These are phyloP conservation scores for Chionomys nivalis DNA, from an alignment of 2,113 vertebrate species.

Conservation along the genomic window DNA sequence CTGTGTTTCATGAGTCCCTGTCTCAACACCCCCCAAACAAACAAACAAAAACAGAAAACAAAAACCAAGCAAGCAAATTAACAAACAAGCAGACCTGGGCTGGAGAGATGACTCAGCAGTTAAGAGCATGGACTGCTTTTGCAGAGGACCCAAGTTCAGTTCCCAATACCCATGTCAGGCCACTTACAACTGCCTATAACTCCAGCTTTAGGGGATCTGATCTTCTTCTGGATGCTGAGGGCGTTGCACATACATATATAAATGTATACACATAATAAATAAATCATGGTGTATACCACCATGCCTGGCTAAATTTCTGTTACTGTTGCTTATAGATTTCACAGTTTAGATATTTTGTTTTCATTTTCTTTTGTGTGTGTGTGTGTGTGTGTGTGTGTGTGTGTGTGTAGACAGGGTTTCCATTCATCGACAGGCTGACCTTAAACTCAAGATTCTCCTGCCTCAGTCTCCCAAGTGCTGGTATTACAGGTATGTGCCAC, in stretches of 20 bases:
- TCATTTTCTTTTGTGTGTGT: background rate
- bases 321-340: background rate
- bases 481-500: background rate
- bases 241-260: fast-evolving
- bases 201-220: background rate
- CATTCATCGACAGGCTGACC: background rate
- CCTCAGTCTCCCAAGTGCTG: background rate
- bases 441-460: background rate
- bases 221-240: background rate
- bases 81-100: background rate
- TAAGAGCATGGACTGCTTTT: background rate
- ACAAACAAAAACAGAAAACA: background rate
- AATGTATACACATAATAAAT: background rate
- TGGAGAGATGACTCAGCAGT: background rate
- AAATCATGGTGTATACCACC: no score
- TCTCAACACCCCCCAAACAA: background rate
- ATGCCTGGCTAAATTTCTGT: background rate
- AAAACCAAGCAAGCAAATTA: background rate
- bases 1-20: background rate
- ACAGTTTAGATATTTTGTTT: background rate
- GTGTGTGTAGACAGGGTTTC: background rate
- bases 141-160: background rate
- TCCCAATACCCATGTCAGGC: background rate
- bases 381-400: no score
- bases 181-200: background rate